These are phyloP conservation scores for Austrofundulus limnaeus DNA, from an alignment of 2,113 vertebrate species.

Conservation along the genomic window DNA sequence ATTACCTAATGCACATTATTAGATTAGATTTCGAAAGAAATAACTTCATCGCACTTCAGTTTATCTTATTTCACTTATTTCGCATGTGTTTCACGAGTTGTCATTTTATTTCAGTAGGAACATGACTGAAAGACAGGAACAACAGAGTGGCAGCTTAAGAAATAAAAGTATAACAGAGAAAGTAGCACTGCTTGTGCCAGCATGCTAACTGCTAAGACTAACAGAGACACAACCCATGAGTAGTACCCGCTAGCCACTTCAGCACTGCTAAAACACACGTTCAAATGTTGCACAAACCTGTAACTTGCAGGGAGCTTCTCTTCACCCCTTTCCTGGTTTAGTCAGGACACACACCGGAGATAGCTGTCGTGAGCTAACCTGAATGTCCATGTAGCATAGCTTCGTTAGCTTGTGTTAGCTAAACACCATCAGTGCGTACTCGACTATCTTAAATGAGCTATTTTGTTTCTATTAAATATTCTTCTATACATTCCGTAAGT, in stretches of 20 bases:
- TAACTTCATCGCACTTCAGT: too few relatives aligned
- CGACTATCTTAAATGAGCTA: background rate
- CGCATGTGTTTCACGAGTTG: too few relatives aligned
- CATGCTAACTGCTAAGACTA: background rate
- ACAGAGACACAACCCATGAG: background rate
- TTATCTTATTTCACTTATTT: too few relatives aligned
- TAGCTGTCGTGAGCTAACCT: conserved; percentile 62
- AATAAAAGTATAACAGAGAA: too few relatives aligned
- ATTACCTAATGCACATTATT: too few relatives aligned
- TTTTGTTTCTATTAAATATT: too few relatives aligned
- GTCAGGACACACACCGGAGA: conserved; percentile 58
- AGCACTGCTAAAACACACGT: too few relatives aligned
- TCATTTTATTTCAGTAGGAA: too few relatives aligned
- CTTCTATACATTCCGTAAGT: too few relatives aligned
- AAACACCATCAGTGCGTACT: background rate
- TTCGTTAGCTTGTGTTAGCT: conserved; percentile 34
- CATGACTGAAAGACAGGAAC: too few relatives aligned
- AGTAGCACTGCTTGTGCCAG: background rate
- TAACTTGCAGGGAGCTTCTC: conserved; percentile 45
- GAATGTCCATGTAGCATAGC: conserved; percentile 37
- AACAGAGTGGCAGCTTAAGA: too few relatives aligned
- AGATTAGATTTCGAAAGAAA: too few relatives aligned
- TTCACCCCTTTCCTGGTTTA: conserved; percentile 35
- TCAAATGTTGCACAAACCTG: conserved; percentile 44
- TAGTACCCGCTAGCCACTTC: background rate